Percentiles rank a stretch among this genome's conserved stretches.
Conservation (phyloP, 2,797 vertebrate species). For the Pseudomugil tenellus region DNA sequence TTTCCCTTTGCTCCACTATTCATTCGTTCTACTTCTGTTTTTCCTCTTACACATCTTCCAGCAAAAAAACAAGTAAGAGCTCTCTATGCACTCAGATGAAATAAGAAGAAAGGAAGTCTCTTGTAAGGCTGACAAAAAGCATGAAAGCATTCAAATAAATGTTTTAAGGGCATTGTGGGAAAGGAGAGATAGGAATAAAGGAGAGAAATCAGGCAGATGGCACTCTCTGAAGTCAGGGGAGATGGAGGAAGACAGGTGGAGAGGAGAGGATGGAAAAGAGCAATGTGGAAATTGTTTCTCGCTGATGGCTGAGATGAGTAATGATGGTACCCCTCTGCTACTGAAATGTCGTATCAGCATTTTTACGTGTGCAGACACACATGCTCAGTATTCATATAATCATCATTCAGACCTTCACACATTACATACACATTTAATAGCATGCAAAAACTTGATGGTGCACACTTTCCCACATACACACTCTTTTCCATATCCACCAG, state of each 20-base stretch:
- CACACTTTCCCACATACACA: slow-evolving; percentile 18
- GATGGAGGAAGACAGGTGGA: slow-evolving; percentile 33
- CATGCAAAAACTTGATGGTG: slow-evolving; percentile 41
- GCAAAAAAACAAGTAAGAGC: slow-evolving; percentile 28
- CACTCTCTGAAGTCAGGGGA: slow-evolving; percentile 37
- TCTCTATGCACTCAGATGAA: slow-evolving; percentile 29
- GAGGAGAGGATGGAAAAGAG: slow-evolving; percentile 35
- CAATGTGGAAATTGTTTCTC: slow-evolving; percentile 59
- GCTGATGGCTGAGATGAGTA: slow-evolving; percentile 61
- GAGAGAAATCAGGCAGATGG: slow-evolving; percentile 45
- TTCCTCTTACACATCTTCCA: slow-evolving; percentile 11
- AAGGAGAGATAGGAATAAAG: slow-evolving; percentile 7
- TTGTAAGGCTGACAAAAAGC: slow-evolving; percentile 30
- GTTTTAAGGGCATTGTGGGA: slow-evolving; percentile 34
- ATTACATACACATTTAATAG: slow-evolving; percentile 37
- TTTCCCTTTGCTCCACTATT: slow-evolving; percentile 13
- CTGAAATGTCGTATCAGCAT: slow-evolving; percentile 36
- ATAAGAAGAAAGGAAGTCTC: slow-evolving; percentile 16
- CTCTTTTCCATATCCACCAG: slow-evolving; percentile 36
- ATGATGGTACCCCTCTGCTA: slow-evolving; percentile 48
- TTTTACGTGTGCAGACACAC: slow-evolving; percentile 21
- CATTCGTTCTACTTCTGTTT: slow-evolving; percentile 19
- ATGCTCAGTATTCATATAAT: slow-evolving; percentile 19
- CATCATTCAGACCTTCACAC: slow-evolving; percentile 25
- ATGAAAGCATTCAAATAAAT: slow-evolving; percentile 48